phyloP scores from a whole-genome alignment of 1,140 invertebrate species.

The Cydia pomonella region DNA sequence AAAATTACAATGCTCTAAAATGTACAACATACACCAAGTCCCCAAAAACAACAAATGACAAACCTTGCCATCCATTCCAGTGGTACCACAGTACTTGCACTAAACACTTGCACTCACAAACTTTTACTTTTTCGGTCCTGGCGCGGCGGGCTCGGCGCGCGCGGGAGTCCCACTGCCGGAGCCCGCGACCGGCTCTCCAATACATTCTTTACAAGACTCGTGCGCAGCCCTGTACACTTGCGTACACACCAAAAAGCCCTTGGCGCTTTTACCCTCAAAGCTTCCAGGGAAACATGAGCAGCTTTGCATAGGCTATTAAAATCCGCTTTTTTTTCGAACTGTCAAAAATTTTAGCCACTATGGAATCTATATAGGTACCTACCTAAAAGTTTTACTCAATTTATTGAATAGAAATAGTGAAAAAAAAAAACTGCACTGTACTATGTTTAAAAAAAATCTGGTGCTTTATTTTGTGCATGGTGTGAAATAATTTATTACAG shows the following conservation, averaged over 20 bases:
- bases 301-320: constrained; percentile 52
- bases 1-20: not conserved
- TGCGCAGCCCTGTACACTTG: constrained; percentile 71
- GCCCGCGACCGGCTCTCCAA: constrained; percentile 64
- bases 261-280: constrained; percentile 32
- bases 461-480: too few species aligned
- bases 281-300: constrained; percentile 57
- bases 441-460: too few species aligned
- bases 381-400: too few species aligned
- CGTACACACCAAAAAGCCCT: constrained; percentile 45
- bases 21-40: not conserved
- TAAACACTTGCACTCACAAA: constrained; percentile 51
- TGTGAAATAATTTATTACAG: too few species aligned
- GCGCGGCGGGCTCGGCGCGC: constrained; percentile 42
- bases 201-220: constrained; percentile 73
- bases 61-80: constrained; percentile 77
- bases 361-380: too few species aligned
- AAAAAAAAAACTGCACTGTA: too few species aligned
- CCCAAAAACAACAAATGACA: not conserved
- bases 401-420: too few species aligned
- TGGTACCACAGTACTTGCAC: constrained; percentile 49
- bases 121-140: constrained; percentile 34
- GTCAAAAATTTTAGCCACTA: too few species aligned
- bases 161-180: constrained; percentile 51
- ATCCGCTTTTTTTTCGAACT: too few species aligned